These are phyloP conservation scores for Nasua narica DNA, from an alignment of 2,797 vertebrate genomes.

Conservation along the genomic window DNA sequence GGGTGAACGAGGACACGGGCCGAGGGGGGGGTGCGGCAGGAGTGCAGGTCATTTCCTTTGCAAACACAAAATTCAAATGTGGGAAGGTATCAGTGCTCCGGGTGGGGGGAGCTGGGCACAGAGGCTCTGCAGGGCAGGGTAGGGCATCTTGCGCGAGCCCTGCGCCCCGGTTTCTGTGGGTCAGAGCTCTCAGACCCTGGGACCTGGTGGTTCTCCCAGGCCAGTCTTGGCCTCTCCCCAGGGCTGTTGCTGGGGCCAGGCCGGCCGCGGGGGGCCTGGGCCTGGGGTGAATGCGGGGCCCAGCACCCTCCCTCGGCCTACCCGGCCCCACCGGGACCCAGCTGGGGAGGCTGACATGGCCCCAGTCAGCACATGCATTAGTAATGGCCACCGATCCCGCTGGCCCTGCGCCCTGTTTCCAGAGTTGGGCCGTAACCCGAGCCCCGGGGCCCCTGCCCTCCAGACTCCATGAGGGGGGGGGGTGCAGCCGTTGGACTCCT, in stretches of 20 bases:
- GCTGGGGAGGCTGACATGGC: slow-evolving; percentile 17
- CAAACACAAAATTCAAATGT: slow-evolving; percentile 72
- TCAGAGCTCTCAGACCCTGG: neutral
- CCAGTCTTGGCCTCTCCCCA: neutral
- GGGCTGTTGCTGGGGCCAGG: neutral
- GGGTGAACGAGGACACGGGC: neutral
- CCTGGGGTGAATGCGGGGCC: neutral
- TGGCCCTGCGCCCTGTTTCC: slow-evolving; percentile 69
- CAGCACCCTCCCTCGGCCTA: neutral
- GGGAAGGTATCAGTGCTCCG: neutral
- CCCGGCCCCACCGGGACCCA: neutral
- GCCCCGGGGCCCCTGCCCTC: neutral
- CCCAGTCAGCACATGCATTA: slow-evolving; percentile 65
- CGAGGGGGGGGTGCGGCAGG: neutral
- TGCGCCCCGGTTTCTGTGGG: fast-evolving
- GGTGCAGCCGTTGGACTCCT: neutral
- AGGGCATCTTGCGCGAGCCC: fast-evolving
- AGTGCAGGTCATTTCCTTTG: slow-evolving; percentile 56
- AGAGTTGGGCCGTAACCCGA: slow-evolving; percentile 53
- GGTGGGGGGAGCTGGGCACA: neutral
- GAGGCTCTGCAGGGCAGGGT: neutral
- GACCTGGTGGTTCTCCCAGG: neutral
- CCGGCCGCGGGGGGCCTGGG: neutral
- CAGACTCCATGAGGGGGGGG: neutral
- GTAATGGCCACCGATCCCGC: slow-evolving; percentile 70